These are phyloP conservation scores for Neria commutata DNA, from an alignment of 2,888 invertebrate species.

Conservation along the genomic window DNA sequence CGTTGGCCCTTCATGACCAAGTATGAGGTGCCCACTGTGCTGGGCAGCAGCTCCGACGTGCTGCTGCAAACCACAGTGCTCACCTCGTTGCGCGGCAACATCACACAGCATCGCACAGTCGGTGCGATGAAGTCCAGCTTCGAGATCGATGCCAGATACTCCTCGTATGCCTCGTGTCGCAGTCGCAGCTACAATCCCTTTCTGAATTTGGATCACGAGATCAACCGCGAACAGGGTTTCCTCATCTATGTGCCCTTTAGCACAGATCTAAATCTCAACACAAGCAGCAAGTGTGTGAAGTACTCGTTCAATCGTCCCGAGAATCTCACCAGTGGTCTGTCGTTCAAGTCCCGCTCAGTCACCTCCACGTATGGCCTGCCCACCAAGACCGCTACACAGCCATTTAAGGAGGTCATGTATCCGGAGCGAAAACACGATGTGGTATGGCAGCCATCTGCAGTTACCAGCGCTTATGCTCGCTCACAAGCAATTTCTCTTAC, in stretches of 20 bases:
- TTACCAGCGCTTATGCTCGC: no score
- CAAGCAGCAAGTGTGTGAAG: constrained; percentile 48
- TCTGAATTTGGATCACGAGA: constrained; percentile 69
- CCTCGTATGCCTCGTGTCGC: constrained; percentile 64
- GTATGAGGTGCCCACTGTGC: constrained; percentile 65
- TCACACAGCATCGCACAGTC: constrained; percentile 67
- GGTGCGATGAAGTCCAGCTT: constrained; percentile 67
- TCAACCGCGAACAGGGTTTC: constrained; percentile 72
- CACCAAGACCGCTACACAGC: constrained; percentile 51
- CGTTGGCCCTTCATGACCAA: constrained; percentile 66
- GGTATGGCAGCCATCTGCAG: no score
- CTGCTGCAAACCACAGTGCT: constrained; percentile 63
- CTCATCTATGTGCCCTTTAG: constrained; percentile 72
- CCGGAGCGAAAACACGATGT: constrained; percentile 56
- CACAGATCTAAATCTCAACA: constrained; percentile 56
- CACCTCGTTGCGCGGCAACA: constrained; percentile 73
- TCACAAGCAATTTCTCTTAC: neutral
- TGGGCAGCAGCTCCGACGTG: constrained; percentile 66
- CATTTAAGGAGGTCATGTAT: constrained; percentile 56
- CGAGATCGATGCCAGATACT: constrained; percentile 69
- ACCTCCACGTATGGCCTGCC: constrained; percentile 57
- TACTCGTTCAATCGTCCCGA: constrained; percentile 58
- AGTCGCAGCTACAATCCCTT: constrained; percentile 69
- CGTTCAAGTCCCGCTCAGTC: constrained; percentile 60
- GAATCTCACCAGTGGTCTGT: constrained; percentile 58